These are phyloP conservation scores for Diabrotica virgifera DNA, from an alignment of 1,140 invertebrate genomes.

Conservation along the genomic window DNA sequence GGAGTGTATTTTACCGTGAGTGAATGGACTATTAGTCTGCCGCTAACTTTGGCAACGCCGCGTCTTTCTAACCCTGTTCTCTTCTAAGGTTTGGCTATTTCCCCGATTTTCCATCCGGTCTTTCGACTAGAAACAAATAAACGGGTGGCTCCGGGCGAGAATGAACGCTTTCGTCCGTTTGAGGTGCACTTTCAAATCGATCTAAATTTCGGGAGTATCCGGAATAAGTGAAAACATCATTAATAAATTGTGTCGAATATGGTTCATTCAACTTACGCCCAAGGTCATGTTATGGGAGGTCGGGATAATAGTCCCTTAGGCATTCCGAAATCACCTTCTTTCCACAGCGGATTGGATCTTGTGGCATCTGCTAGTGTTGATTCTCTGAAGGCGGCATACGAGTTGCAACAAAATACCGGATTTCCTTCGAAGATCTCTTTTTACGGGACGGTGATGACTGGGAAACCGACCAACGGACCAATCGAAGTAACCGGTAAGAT, in stretches of 20 bases:
- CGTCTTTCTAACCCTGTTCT: slow-evolving; percentile 4
- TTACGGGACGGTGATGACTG: background rate
- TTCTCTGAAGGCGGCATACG: slow-evolving; percentile 48
- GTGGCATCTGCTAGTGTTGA: slow-evolving; percentile 59
- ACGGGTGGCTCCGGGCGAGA: background rate
- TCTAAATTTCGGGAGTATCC: background rate
- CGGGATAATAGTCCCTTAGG: slow-evolving; percentile 59
- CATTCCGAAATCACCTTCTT: slow-evolving; percentile 79
- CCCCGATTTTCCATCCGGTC: background rate
- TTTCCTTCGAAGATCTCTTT: slow-evolving; percentile 10
- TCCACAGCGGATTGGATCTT: slow-evolving; percentile 76
- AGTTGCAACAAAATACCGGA: slow-evolving; percentile 10
- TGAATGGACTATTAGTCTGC: too few relatives aligned
- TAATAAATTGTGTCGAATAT: slow-evolving; percentile 42
- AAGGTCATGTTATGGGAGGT: slow-evolving; percentile 54
- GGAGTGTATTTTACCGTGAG: too few relatives aligned
- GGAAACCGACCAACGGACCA: background rate
- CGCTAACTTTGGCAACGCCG: background rate
- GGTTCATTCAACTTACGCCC: slow-evolving; percentile 51
- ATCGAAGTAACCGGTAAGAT: background rate
- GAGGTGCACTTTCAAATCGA: background rate
- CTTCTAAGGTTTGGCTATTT: background rate
- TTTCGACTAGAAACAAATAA: background rate
- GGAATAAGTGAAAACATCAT: background rate
- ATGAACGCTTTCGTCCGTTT: background rate